Evolutionary conservation across 2,113 vertebrate species (phyloP).

Genomic region (Centropus unirufus): DNA sequence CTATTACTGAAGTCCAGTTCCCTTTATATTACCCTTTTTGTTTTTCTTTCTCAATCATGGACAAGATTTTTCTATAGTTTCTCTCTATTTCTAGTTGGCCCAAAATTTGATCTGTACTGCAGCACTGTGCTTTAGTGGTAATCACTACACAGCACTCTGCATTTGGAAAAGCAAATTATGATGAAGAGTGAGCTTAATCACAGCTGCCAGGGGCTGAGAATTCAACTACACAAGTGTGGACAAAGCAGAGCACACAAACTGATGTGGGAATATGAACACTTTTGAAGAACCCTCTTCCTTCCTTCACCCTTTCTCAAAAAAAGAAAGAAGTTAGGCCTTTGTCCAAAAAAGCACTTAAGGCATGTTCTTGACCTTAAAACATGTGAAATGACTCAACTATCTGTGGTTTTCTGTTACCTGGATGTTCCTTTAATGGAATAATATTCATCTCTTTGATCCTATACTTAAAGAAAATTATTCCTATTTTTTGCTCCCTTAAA

Average conservation of each 20-base stretch:
- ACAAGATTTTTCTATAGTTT: background rate
- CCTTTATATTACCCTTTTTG: background rate
- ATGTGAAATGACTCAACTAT: background rate
- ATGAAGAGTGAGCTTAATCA: background rate
- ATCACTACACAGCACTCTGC: fast-evolving
- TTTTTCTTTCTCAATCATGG: background rate
- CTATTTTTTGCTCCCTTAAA: background rate
- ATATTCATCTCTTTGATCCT: background rate
- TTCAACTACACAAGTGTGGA: background rate
- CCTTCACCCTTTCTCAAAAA: background rate
- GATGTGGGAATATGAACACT: constrained; percentile 26
- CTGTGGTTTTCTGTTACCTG: background rate
- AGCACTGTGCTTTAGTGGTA: background rate
- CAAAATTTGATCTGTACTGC: background rate
- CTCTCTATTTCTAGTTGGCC: fast-evolving
- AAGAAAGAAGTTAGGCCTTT: background rate
- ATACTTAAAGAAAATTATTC: background rate
- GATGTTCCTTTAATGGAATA: background rate
- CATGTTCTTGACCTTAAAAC: background rate
- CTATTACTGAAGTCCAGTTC: background rate
- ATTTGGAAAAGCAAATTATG: background rate
- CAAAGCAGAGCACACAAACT: constrained; percentile 24
- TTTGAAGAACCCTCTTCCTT: background rate
- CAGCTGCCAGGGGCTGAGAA: constrained; percentile 32
- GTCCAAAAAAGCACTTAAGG: constrained; percentile 24